These are phyloP conservation scores for Diarsia mendica DNA, from an alignment of 2,888 invertebrate species.

Conservation along the genomic window DNA sequence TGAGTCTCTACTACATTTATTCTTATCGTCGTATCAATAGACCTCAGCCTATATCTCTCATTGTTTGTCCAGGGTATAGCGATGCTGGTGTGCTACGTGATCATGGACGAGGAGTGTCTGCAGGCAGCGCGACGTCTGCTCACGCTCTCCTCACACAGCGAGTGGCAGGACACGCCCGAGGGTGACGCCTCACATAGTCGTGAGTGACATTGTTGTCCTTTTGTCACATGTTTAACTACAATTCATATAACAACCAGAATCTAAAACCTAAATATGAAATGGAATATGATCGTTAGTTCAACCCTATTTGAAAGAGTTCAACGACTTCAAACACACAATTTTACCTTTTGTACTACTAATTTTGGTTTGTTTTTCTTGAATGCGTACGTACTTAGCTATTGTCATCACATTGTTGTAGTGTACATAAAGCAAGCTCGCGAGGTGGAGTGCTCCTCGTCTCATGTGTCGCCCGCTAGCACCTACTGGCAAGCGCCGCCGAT, in stretches of 20 bases:
- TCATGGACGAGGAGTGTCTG: slow-evolving; percentile 90
- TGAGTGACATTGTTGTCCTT: slow-evolving; percentile 78
- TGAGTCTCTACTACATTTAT: slow-evolving; percentile 63
- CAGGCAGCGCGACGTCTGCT: slow-evolving; percentile 82
- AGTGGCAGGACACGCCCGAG: slow-evolving; percentile 89
- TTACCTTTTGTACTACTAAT: not conserved
- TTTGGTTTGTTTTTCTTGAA: not conserved
- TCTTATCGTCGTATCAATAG: not conserved
- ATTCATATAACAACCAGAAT: not conserved
- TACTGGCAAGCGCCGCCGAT: slow-evolving; percentile 84
- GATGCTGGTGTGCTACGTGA: slow-evolving; percentile 91
- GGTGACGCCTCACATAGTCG: slow-evolving; percentile 91
- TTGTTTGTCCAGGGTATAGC: slow-evolving; percentile 86
- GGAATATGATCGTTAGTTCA: not conserved
- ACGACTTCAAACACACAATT: too few relatives aligned
- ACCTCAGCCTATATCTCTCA: too few relatives aligned
- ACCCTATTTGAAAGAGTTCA: not conserved
- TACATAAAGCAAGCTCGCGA: slow-evolving; percentile 92
- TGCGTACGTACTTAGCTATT: not conserved
- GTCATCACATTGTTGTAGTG: slow-evolving; percentile 69
- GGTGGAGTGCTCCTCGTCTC: slow-evolving; percentile 85
- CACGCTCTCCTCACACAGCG: slow-evolving; percentile 78
- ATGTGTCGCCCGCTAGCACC: slow-evolving; percentile 80
- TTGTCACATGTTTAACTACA: not conserved
- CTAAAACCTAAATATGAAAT: not conserved